A percentile compares a stretch with the other conserved stretches of the same genome.
phyloP scores from a whole-genome alignment of 2,797 vertebrate genomes.

The Sitta carolinensis region DNA sequence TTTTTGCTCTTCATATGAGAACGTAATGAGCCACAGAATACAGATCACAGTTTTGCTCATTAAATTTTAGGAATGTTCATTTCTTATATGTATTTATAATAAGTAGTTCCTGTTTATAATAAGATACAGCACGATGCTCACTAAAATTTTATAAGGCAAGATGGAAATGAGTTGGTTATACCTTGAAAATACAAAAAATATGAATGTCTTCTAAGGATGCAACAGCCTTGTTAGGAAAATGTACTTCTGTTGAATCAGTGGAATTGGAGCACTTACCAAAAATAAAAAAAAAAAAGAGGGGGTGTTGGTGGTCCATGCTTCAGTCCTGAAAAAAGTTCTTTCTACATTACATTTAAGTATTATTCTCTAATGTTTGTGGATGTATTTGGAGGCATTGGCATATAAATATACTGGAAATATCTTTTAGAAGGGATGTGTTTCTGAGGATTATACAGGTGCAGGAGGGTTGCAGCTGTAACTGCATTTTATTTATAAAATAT shows the following conservation, averaged over 20 bases:
- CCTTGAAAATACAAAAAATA: background rate
- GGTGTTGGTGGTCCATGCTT: background rate
- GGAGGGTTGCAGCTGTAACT: background rate
- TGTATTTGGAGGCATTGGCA: background rate
- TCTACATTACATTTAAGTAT: background rate
- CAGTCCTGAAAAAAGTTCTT: background rate
- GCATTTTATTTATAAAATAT: background rate
- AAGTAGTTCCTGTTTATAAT: background rate
- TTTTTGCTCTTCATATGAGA: background rate
- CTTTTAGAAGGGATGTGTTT: background rate
- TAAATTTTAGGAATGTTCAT: background rate
- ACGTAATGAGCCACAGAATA: background rate
- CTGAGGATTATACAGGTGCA: background rate
- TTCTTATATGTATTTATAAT: background rate
- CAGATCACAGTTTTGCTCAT: background rate
- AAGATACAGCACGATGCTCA: background rate
- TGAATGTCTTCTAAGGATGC: background rate
- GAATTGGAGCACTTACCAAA: background rate
- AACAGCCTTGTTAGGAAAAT: background rate
- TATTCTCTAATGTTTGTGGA: background rate
- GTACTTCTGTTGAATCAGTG: background rate
- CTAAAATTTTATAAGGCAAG: background rate
- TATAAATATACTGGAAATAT: background rate
- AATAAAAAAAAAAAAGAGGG: background rate
- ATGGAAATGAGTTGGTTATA: background rate